phyloP scores from a whole-genome alignment of 2,888 invertebrate species.

The Marasmarcha lunaedactyla region DNA sequence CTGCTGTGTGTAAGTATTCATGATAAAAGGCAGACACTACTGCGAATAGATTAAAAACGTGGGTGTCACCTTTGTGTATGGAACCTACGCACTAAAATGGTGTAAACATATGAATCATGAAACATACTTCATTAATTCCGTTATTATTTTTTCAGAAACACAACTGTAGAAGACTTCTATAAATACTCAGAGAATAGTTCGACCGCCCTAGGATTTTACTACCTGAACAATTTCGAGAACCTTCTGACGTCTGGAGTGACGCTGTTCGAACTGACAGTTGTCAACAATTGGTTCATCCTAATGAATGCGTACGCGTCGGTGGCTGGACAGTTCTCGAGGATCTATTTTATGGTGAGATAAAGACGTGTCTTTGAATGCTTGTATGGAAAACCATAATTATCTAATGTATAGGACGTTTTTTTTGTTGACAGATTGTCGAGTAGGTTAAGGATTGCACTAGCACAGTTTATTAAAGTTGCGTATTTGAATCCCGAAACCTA shows the following conservation, averaged over 20 bases:
- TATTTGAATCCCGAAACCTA: no score
- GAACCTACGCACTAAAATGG: no score
- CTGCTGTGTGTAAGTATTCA: slow-evolving; percentile 80
- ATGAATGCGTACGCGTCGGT: slow-evolving; percentile 88
- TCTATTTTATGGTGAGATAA: slow-evolving; percentile 82
- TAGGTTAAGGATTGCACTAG: no score
- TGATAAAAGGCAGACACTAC: no score
- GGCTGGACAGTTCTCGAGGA: slow-evolving; percentile 77
- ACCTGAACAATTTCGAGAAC: slow-evolving; percentile 87
- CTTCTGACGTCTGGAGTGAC: slow-evolving; percentile 83
- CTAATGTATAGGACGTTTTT: no score
- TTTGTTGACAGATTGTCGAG: no score
- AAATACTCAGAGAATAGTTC: slow-evolving; percentile 76
- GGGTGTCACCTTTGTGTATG: no score
- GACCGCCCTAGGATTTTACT: slow-evolving; percentile 83
- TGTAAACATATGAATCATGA: no score
- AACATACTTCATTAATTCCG: no score
- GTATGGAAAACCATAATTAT: not conserved
- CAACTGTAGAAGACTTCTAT: slow-evolving; percentile 88
- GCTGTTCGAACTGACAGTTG: slow-evolving; percentile 89
- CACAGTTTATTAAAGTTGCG: no score
- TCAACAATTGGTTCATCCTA: slow-evolving; percentile 93
- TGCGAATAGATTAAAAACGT: not conserved
- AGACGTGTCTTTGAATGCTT: not conserved
- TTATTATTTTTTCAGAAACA: slow-evolving; percentile 73